A percentile compares a stretch with the other conserved stretches of the same genome.
These are phyloP conservation scores for Maniola jurtina DNA, from an alignment of 1,140 invertebrate genomes.

Conservation along the genomic window DNA sequence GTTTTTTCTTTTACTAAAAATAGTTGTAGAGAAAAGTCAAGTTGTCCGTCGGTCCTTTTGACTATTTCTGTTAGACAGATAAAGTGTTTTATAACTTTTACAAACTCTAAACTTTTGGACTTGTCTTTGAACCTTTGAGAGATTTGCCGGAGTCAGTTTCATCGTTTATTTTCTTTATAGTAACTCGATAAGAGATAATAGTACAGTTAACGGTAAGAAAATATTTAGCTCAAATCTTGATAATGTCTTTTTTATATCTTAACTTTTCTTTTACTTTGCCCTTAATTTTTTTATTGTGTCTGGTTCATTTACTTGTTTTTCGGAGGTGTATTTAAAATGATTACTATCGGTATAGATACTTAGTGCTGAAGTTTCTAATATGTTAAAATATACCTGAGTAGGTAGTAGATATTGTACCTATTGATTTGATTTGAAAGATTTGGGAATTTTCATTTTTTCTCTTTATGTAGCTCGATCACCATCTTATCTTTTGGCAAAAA, in stretches of 20 bases:
- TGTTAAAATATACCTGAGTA: no score
- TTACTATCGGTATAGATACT: neutral
- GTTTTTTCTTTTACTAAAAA: neutral
- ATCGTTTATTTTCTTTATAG: constrained; percentile 2
- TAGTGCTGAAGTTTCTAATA: no score
- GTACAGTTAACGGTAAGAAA: neutral
- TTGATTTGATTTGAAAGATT: no score
- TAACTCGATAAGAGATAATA: neutral
- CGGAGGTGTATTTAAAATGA: neutral
- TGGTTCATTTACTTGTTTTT: no score
- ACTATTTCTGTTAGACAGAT: constrained; percentile 13
- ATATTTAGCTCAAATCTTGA: constrained; percentile 1
- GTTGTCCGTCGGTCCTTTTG: constrained; percentile 6
- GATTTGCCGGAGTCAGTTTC: neutral
- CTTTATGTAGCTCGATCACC: no score
- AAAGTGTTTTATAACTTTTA: constrained; percentile 23
- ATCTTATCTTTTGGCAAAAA: no score
- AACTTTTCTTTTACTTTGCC: neutral
- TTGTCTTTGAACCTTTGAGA: constrained; percentile 12
- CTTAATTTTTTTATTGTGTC: neutral
- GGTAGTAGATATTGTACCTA: no score
- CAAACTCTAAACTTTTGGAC: constrained; percentile 18
- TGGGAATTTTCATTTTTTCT: no score
- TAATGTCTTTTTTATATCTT: neutral
- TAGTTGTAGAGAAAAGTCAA: constrained; percentile 19